Evolutionary conservation across 2,797 vertebrate genomes (phyloP), one percentile per base, ranked within the genome.

Genomic region (Sorex maritimensis): DNA sequence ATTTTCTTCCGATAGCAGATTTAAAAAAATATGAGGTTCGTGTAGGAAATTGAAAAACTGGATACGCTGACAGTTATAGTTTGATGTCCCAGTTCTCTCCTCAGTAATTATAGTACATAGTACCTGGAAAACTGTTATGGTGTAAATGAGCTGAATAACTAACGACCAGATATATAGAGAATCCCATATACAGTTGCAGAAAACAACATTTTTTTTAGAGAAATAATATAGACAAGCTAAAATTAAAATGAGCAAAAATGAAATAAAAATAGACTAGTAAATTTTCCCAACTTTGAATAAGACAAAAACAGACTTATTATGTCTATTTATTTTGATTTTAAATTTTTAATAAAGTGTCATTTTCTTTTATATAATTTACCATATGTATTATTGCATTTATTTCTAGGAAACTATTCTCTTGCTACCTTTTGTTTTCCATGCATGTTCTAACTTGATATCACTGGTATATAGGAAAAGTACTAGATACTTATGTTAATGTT

Each of bases 341-440:
- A 88, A 21, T 85, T 95, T 77, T 81, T 68, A 72, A n/a, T 44
- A 44, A 68, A 75, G 34, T 81, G 55, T 58, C 19, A 71, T 75
- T 93, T 91, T n/a, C 74, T 88, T 15, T 44, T 44, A 81, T 81
- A n/a, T 28, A 65, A 65, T 73, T 78, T 86, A 71, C 30, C 68
- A 63, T 26, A 34, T 81, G 49, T 61, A 63, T 78, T 34, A 46
- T 17, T 67, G 6, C 1, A 2, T 68, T 69, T 68, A 55, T 86
- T 90, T 28, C 28, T 83, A 69, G 28, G 23, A 80, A 90, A 80
- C 11, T 49, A 38, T 79, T 71, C 5, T 89, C 11, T 75, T 44
- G 49, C n/a, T 63, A 49, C 41, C 55, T 8, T 5, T 30, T 5
- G 65, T 94, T 81, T 92, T 72, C 77, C 14, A 44, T 68, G n/a